Evolutionary conservation across 2,888 invertebrate genomes (phyloP).

Genomic region (Dusona sp.): DNA sequence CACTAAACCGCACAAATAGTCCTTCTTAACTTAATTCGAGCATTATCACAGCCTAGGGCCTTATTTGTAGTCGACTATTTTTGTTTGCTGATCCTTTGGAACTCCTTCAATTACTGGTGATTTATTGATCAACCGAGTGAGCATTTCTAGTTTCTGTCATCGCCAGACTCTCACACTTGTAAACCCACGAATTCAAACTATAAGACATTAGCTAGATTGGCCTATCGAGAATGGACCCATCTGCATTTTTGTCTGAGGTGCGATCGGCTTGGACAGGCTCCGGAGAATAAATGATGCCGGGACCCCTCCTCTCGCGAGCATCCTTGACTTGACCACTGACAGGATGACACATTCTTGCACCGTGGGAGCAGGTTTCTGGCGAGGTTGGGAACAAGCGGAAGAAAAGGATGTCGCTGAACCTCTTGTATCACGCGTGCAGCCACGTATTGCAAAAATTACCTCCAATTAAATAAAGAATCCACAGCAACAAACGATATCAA

Average conservation of each 20-base stretch:
- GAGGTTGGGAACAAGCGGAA: constrained; percentile 66
- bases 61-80: neutral
- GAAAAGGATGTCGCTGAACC: neutral
- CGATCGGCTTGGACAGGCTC: constrained; percentile 45
- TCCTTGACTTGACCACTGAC: constrained; percentile 77
- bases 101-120: constrained; percentile 9
- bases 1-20: constrained; percentile 6
- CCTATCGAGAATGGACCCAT: constrained; percentile 33
- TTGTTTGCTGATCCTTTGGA: neutral
- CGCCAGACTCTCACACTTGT: neutral
- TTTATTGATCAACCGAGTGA: constrained; percentile 24
- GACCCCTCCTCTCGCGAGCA: constrained; percentile 17
- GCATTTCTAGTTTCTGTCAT: constrained; percentile 38
- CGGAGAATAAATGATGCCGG: constrained; percentile 47
- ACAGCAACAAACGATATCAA: neutral
- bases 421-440: constrained; percentile 8
- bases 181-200: neutral
- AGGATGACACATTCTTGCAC: constrained; percentile 83
- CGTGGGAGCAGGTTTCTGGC: constrained; percentile 82
- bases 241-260: constrained; percentile 48
- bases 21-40: constrained; percentile 7
- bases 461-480: constrained; percentile 15
- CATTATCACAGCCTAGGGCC: neutral
- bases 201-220: constrained; percentile 13
- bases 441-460: neutral